Evolutionary conservation across 1,140 invertebrate species (phyloP).

Genomic region (Nebria ingens): DNA sequence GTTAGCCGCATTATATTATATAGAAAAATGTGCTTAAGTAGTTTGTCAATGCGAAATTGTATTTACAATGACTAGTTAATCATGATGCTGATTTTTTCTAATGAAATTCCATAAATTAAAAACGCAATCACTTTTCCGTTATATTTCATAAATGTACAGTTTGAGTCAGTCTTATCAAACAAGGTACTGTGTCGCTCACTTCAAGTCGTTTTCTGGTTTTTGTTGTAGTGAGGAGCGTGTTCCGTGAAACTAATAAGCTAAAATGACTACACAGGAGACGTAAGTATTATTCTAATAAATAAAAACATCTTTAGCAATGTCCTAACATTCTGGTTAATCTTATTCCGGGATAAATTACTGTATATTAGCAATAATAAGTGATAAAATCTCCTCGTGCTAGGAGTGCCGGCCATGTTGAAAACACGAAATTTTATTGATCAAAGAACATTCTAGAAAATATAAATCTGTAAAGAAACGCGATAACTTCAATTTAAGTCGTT

Average conservation of each 20-base stretch:
- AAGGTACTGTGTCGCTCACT: background rate
- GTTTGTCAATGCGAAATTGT: no score
- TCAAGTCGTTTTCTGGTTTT: conserved; percentile 12
- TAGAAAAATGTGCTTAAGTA: no score
- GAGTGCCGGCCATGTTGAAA: conserved; percentile 18
- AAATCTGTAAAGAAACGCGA: conserved; percentile 6
- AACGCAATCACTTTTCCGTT: no score
- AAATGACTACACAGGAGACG: conserved; percentile 18
- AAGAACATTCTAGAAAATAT: conserved; percentile 15
- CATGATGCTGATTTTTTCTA: no score
- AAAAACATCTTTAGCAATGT: background rate
- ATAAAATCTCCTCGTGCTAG: conserved; percentile 15
- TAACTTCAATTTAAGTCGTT: background rate
- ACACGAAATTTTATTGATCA: conserved; percentile 14
- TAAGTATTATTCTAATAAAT: conserved; percentile 14
- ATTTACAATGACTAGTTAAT: no score
- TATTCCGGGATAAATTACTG: no score
- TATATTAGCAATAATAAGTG: no score
- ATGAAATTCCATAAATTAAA: no score
- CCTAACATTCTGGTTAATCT: no score
- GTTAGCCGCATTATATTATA: no score
- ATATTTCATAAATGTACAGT: no score
- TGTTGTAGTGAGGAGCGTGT: background rate
- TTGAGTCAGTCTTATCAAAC: no score
- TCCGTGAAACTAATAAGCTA: background rate